Percentiles rank a stretch among this genome's conserved stretches.
Conservation (phyloP, 2,797 vertebrate genomes). For the Onychomys leucogaster region DNA sequence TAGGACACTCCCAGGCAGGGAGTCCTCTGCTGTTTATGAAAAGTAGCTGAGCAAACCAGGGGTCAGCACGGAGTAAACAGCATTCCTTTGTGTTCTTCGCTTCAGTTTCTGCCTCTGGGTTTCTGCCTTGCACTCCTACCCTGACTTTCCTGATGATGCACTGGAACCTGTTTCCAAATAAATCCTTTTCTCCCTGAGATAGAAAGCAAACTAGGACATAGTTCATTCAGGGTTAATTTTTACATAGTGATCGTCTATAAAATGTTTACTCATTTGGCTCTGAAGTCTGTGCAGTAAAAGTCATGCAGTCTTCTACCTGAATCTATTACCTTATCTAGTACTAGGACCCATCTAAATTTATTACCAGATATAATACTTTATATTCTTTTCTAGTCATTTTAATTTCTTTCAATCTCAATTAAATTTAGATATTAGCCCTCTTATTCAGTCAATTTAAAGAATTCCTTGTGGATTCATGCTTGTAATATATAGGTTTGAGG, state of each 20-base stretch:
- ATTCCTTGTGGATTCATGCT: constrained; percentile 42
- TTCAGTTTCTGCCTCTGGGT: not conserved
- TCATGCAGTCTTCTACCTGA: not conserved
- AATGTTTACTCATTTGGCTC: not conserved
- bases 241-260: constrained; percentile 1
- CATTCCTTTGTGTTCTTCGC: not conserved
- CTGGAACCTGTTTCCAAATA: not conserved
- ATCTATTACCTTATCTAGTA: not conserved
- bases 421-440: constrained; percentile 57
- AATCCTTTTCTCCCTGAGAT: not conserved
- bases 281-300: not conserved
- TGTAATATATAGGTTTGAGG: not conserved
- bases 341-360: not conserved
- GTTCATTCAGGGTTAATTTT: not conserved
- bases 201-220: not conserved
- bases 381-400: constrained; percentile 46
- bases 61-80: not conserved
- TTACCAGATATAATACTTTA: not conserved
- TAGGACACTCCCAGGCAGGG: not conserved
- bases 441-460: constrained; percentile 53
- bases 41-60: not conserved
- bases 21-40: not conserved
- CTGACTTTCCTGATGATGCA: not conserved
- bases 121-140: not conserved
- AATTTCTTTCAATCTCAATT: constrained; percentile 57